These are phyloP conservation scores for Grus americana DNA, from an alignment of 2,113 vertebrate genomes.

Conservation along the genomic window DNA sequence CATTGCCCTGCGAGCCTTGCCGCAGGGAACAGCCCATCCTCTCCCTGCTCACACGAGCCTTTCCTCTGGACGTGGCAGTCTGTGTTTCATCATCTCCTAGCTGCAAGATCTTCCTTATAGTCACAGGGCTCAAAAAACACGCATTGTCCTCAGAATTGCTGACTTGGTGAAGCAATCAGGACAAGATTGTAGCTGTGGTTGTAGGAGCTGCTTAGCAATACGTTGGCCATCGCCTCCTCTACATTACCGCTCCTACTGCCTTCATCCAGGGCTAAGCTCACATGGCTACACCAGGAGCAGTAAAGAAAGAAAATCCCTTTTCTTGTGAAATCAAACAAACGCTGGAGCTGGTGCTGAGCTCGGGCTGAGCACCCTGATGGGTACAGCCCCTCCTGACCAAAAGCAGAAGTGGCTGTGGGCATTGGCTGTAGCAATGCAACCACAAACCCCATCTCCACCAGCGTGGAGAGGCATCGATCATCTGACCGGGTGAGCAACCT, in stretches of 20 bases:
- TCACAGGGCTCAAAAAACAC: not conserved
- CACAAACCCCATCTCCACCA: not conserved
- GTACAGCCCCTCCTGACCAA: not conserved
- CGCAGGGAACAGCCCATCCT: accelerated
- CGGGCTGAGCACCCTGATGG: accelerated
- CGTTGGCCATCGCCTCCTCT: not conserved
- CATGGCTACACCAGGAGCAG: not conserved
- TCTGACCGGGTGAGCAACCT: not conserved
- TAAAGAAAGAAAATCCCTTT: not conserved
- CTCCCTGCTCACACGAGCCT: not conserved
- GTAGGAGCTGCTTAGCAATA: not conserved
- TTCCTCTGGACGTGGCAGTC: not conserved
- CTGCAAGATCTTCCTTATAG: not conserved
- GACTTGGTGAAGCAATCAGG: not conserved
- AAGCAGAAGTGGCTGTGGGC: constrained; percentile 32
- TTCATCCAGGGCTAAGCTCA: accelerated
- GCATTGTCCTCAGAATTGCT: not conserved
- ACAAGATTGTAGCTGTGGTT: not conserved
- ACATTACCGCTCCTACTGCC: not conserved
- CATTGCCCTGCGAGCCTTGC: not conserved
- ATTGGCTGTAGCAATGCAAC: not conserved
- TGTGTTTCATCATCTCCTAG: not conserved
- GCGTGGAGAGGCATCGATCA: not conserved
- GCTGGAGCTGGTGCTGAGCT: not conserved
- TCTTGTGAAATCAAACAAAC: not conserved